Percentiles rank a stretch among this genome's conserved stretches.
phyloP scores from a whole-genome alignment of 2,797 vertebrate species.

The Botia kubotai region DNA sequence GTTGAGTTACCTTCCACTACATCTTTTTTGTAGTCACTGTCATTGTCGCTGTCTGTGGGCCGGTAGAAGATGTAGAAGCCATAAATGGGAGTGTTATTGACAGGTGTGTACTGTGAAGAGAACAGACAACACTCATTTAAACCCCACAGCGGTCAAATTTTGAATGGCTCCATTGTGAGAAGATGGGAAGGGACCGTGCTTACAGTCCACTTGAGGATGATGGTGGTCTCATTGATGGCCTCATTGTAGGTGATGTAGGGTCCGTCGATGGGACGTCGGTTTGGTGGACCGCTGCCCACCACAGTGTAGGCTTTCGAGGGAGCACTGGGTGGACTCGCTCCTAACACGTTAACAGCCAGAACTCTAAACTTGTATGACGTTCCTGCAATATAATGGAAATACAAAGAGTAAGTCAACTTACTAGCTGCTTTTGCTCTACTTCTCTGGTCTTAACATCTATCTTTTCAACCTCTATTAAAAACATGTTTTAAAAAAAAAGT shows the following conservation, averaged over 20 bases:
- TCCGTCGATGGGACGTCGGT: constrained; percentile 89
- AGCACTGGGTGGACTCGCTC: constrained; percentile 92
- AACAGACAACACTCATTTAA: constrained; percentile 4
- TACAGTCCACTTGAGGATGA: constrained; percentile 99
- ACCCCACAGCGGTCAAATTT: background rate
- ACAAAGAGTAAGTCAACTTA: background rate
- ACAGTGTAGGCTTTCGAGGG: constrained; percentile 92
- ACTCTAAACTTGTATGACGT: constrained; percentile 96
- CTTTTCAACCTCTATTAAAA: too few relatives aligned
- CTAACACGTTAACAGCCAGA: constrained; percentile 92
- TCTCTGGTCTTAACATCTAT: too few relatives aligned
- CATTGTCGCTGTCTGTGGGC: constrained; percentile 98
- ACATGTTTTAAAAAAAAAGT: too few relatives aligned
- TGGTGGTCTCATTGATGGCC: constrained; percentile 94
- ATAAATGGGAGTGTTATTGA: constrained; percentile 97
- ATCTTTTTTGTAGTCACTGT: constrained; percentile 97
- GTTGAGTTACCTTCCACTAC: constrained; percentile 88
- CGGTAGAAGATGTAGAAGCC: constrained; percentile 99
- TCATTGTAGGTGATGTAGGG: constrained; percentile 99
- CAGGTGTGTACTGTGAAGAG: constrained; percentile 84
- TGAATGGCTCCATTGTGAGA: background rate
- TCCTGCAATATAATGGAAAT: constrained; percentile 72
- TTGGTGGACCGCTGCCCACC: constrained; percentile 84
- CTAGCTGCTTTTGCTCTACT: too few relatives aligned
- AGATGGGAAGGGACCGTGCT: constrained; percentile 53